Percentiles rank a stretch among this genome's conserved stretches.
These are phyloP conservation scores for Halichoerus grypus DNA, from an alignment of 2,113 vertebrate species.

Conservation along the genomic window DNA sequence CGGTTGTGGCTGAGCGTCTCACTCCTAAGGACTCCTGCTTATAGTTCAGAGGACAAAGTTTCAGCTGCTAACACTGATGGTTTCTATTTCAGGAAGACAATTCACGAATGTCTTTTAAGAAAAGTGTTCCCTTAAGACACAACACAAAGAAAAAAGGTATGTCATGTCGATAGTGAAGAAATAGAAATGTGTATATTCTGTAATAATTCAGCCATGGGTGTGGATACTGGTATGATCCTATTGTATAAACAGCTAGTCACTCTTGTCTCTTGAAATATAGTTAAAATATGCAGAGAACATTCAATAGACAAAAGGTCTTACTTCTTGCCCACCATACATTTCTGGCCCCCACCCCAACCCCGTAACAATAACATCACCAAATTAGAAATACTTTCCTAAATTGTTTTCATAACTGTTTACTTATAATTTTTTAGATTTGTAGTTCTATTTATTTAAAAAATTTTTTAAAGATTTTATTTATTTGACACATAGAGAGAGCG, in stretches of 20 bases:
- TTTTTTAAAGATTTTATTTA: not conserved
- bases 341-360: rapidly evolving
- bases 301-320: not conserved
- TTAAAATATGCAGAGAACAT: not conserved
- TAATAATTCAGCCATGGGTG: not conserved
- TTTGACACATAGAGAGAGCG: not conserved
- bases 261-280: not conserved
- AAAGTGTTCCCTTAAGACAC: conserved; percentile 63
- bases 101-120: conserved; percentile 60
- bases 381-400: not conserved
- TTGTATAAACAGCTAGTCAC: not conserved
- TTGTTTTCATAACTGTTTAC: not conserved
- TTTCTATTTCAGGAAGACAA: conserved; percentile 81
- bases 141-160: conserved; percentile 75
- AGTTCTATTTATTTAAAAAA: not conserved
- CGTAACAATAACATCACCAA: not conserved
- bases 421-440: not conserved
- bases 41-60: not conserved
- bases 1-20: not conserved
- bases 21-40: not conserved
- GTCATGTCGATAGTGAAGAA: conserved; percentile 4
- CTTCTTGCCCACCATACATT: not conserved
- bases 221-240: not conserved
- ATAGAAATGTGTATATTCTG: not conserved
- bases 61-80: conserved; percentile 46